Evolutionary conservation across 1,140 invertebrate genomes (phyloP).

Genomic region (Globodera rostochiensis): DNA sequence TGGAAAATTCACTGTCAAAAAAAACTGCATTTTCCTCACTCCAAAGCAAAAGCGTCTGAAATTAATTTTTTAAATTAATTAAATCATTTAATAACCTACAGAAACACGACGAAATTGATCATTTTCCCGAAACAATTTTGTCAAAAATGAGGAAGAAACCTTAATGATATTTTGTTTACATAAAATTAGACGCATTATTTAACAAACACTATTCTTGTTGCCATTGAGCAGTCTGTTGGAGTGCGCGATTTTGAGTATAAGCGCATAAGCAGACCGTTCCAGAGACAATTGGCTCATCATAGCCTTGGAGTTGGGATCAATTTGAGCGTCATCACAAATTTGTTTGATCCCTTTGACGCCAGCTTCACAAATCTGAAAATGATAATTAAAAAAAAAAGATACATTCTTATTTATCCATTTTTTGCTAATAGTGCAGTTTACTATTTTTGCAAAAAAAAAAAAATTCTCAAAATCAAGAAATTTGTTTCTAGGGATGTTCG

Average conservation of each 20-base stretch:
- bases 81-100: constrained; percentile 18
- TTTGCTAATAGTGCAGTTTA: too few relatives aligned
- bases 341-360: constrained; percentile 36
- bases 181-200: constrained; percentile 1
- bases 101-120: constrained; percentile 36
- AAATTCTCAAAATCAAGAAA: too few relatives aligned
- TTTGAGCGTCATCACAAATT: constrained; percentile 16
- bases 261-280: constrained; percentile 36
- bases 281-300: constrained; percentile 32
- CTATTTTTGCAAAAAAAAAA: too few relatives aligned
- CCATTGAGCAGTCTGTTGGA: constrained; percentile 21
- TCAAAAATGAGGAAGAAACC: constrained; percentile 33
- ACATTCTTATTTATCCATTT: background rate
- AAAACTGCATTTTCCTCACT: constrained; percentile 35
- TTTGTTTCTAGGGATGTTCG: too few relatives aligned
- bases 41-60: constrained; percentile 44
- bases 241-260: constrained; percentile 39
- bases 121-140: constrained; percentile 37
- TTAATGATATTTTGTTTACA: constrained; percentile 29
- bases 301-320: constrained; percentile 29
- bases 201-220: constrained; percentile 19
- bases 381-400: too few relatives aligned
- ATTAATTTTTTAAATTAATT: background rate
- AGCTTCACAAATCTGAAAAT: constrained; percentile 35
- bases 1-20: constrained; percentile 25